Evolutionary conservation across 2,888 invertebrate species (phyloP).

Genomic region (Nemoura dubitans): DNA sequence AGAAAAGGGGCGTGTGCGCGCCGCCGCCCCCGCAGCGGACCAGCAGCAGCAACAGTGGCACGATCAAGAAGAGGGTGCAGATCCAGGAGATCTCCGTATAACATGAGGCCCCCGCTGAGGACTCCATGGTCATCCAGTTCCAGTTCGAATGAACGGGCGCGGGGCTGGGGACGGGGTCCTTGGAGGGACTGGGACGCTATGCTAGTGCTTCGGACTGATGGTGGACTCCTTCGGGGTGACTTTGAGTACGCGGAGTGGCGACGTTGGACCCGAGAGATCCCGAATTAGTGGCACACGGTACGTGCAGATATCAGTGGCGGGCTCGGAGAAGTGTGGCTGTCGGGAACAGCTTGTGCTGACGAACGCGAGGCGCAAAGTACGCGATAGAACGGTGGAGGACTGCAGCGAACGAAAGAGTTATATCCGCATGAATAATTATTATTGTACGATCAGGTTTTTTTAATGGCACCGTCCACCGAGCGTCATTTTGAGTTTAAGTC

Average conservation of each 20-base stretch:
- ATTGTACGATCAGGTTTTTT: not conserved
- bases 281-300: not conserved
- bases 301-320: not conserved
- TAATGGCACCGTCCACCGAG: not conserved
- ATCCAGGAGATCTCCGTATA: conserved; percentile 84
- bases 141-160: conserved; percentile 21
- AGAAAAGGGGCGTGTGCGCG: conserved; percentile 55
- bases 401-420: not conserved
- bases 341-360: not conserved
- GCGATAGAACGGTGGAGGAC: not conserved
- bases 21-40: conserved; percentile 57
- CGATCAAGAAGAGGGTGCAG: conserved; percentile 78
- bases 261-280: not conserved
- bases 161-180: not conserved
- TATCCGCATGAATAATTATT: not conserved
- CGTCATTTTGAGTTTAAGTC: not conserved
- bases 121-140: conserved; percentile 35
- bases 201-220: no score
- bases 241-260: not conserved
- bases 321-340: not conserved
- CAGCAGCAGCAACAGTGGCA: conserved; percentile 35
- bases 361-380: not conserved
- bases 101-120: conserved; percentile 57
- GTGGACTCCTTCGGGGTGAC: not conserved
- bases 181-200: not conserved